A percentile compares a stretch with the other conserved stretches of the same genome.
Evolutionary conservation across 2,797 vertebrate genomes (phyloP).

Genomic region (Chiloscyllium punctatum): DNA sequence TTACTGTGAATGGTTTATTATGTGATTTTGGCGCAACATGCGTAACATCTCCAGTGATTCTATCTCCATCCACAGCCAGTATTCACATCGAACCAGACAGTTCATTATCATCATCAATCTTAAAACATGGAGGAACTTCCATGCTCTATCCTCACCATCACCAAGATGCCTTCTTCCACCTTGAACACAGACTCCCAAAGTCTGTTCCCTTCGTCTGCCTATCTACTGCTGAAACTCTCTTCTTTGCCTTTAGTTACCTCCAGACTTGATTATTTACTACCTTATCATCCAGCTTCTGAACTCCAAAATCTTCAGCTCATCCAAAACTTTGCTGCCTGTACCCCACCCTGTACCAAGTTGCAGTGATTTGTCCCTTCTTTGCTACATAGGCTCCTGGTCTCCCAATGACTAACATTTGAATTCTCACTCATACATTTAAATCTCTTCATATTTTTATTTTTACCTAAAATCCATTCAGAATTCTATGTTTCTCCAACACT

Average conservation of each 20-base stretch:
- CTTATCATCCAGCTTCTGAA: background rate
- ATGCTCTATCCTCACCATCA: background rate
- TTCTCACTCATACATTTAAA: background rate
- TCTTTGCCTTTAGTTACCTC: background rate
- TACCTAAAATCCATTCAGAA: background rate
- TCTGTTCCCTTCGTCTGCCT: background rate
- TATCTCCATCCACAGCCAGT: background rate
- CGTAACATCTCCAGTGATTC: background rate
- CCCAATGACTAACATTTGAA: background rate
- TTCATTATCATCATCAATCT: background rate
- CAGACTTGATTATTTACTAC: background rate
- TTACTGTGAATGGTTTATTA: conserved; percentile 19
- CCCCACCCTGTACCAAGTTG: background rate
- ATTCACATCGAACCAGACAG: background rate
- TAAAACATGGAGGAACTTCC: background rate
- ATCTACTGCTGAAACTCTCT: background rate
- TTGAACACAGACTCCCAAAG: too few relatives aligned
- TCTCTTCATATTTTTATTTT: background rate
- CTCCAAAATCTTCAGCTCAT: background rate
- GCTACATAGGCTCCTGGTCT: background rate
- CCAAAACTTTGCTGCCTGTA: background rate
- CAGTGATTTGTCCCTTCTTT: background rate
- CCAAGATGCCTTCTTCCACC: background rate
- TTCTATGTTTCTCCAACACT: background rate
- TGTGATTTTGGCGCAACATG: background rate